Percentiles rank a stretch among this genome's conserved stretches.
Conservation (phyloP, 2,888 invertebrate genomes). For the Drosophila putrida region DNA sequence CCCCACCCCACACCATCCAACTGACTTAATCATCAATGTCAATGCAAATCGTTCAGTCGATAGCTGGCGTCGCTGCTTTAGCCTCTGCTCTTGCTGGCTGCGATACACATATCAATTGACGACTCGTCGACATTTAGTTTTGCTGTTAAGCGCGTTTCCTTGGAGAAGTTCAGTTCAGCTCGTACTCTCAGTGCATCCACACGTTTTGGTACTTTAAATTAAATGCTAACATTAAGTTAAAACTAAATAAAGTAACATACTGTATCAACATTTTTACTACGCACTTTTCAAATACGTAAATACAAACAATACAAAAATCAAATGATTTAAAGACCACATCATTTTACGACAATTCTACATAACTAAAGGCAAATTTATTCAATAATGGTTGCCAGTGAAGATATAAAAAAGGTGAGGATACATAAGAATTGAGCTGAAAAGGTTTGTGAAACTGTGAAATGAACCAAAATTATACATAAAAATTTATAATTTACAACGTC, state of each 20-base stretch:
- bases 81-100: slow-evolving; percentile 12
- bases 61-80: slow-evolving; percentile 8
- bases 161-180: slow-evolving; percentile 78
- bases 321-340: slow-evolving; percentile 8
- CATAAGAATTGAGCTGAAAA: not conserved
- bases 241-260: not conserved
- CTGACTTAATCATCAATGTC: slow-evolving; percentile 9
- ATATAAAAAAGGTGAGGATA: slow-evolving; percentile 59
- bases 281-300: not conserved
- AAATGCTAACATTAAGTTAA: slow-evolving; percentile 4
- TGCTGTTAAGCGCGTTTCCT: slow-evolving; percentile 72
- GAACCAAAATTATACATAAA: not conserved
- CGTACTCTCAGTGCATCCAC: slow-evolving; percentile 68
- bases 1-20: not conserved
- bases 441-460: not conserved
- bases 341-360: not conserved
- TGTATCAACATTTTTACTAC: not conserved
- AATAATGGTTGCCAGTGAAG: slow-evolving; percentile 62
- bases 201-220: slow-evolving; percentile 53
- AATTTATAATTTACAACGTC: not conserved
- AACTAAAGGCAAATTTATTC: not conserved
- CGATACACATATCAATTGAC: slow-evolving; percentile 32
- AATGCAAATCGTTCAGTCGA: slow-evolving; percentile 22
- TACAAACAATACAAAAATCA: not conserved
- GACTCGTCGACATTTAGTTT: slow-evolving; percentile 43